Base-by-base conservation (phyloP, 64 coral and sea anemone species). In the Cladopsammia gracilis region DNA sequence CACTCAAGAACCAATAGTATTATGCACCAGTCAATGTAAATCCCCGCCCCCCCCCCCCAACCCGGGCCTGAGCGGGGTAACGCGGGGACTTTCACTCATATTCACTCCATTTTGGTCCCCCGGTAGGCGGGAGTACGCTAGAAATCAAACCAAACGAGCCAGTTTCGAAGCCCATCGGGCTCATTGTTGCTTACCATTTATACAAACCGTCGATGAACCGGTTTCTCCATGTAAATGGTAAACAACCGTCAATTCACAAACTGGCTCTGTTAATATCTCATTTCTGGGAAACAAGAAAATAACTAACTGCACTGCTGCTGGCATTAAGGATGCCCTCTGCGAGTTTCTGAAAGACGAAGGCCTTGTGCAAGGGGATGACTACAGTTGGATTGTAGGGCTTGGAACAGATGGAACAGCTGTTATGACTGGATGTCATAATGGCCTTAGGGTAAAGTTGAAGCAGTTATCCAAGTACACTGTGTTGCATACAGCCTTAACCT, bases 271-370 rank as follows among this genome's bases (percentile, higher is more conserved):
- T 42, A 78, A 76, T 56, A 75, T 18, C 58, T 89, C 87, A 61
- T 89, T 89, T 62, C 10, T 77, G 53, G 58, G 87, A 89, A 89
- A 89, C n/a, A 86, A 86, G 64, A 86, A 62, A 86, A 86, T 71
- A 62, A 25, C 48, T 47, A 67, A 85, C 58, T 65, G 82, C 44
- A 88, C 86, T 58, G 86, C 71, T 88, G 47, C 86, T 75, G 70
- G 70, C 56, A 75, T 73, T 60, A 88, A 88, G 34, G 86, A 88
- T 75, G 86, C 86, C 86, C 71, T 75, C 50, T 88, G 71, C 44
- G 67, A 88, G 71, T 88, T 76, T 88, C 86, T 88, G 47, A 34
- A 60, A 46, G 71, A 88, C 20, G 76, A 88, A 88, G 23, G 70
- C 68, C 58, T 77, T 57, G 87, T 49, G 42, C 54, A 89, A 72